Conservation (phyloP, 2,113 vertebrate genomes). For the Triplophysa siluroides region DNA sequence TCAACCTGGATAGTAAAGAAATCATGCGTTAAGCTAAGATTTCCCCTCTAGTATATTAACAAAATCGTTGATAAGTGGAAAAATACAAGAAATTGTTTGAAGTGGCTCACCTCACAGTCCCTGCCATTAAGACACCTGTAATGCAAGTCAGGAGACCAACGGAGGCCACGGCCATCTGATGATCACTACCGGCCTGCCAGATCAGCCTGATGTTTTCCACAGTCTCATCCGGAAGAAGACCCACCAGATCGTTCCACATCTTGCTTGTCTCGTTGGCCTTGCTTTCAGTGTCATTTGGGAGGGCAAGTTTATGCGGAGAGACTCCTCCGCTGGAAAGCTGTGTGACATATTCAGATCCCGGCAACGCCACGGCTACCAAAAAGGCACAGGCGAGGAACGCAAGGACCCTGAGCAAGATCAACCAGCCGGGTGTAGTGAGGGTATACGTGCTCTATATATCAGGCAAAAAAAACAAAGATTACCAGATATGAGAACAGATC, state of each 20-base stretch:
- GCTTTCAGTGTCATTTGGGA: constrained; percentile 55
- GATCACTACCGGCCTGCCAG: constrained; percentile 82
- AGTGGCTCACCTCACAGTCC: constrained; percentile 79
- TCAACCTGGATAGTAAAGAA: constrained; percentile 76
- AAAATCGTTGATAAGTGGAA: not conserved
- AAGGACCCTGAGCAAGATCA: constrained; percentile 83
- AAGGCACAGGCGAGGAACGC: constrained; percentile 85
- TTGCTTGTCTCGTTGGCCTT: constrained; percentile 37
- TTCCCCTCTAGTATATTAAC: not conserved
- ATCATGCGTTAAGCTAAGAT: not conserved
- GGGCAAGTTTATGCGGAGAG: constrained; percentile 49
- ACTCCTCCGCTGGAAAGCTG: constrained; percentile 59
- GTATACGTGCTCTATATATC: constrained; percentile 75
- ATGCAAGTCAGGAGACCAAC: constrained; percentile 86
- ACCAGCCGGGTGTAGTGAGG: constrained; percentile 75
- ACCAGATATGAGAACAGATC: constrained; percentile 4
- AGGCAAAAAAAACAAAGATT: constrained; percentile 33
- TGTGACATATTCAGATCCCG: constrained; percentile 57
- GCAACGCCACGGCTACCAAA: constrained; percentile 74
- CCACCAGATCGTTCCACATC: constrained; percentile 77
- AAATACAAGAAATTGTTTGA: not conserved
- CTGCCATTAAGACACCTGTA: constrained; percentile 84
- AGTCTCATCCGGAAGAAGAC: constrained; percentile 72
- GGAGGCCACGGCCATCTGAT: constrained; percentile 80
- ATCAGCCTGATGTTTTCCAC: constrained; percentile 67